Percentiles rank a stretch among this genome's conserved stretches.
phyloP scores from a whole-genome alignment of 1,140 invertebrate genomes.

The Drosophila chauvacae region DNA sequence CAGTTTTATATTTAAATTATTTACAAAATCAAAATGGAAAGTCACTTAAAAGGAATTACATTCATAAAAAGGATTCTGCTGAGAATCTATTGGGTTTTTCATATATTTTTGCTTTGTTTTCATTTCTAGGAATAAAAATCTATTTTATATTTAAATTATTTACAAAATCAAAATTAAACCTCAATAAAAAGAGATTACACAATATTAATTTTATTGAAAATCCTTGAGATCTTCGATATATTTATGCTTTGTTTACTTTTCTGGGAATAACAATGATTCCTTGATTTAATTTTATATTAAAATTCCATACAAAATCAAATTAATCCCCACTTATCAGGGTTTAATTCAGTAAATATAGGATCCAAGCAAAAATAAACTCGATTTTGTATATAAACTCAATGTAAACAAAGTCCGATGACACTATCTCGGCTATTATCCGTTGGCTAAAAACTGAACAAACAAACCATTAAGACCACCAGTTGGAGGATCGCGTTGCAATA shows the following conservation, averaged over 20 bases:
- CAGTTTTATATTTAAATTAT: too few relatives aligned
- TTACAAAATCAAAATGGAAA: too few relatives aligned
- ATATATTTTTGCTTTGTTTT: too few relatives aligned
- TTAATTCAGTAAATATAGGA: not conserved
- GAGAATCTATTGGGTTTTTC: too few relatives aligned
- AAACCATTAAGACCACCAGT: slow-evolving; percentile 32
- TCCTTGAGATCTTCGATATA: too few relatives aligned
- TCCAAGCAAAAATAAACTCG: not conserved
- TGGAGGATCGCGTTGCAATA: slow-evolving; percentile 49
- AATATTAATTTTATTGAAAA: too few relatives aligned
- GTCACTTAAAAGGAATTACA: not conserved
- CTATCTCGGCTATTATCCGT: slow-evolving; percentile 1
- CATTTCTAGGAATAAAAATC: too few relatives aligned
- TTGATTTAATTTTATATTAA: not conserved
- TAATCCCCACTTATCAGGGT: not conserved
- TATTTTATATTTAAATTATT: too few relatives aligned
- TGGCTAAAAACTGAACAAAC: slow-evolving; percentile 34
- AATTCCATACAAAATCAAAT: not conserved
- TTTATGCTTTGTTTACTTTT: not conserved
- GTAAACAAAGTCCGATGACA: not conserved
- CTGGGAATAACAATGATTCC: not conserved
- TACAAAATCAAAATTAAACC: too few relatives aligned
- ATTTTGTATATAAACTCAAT: not conserved
- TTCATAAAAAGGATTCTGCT: not conserved
- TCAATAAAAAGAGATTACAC: too few relatives aligned